A percentile compares a stretch with the other conserved stretches of the same genome.
Conservation (phyloP, 2,888 invertebrate genomes). For the Dorcus hopei region DNA sequence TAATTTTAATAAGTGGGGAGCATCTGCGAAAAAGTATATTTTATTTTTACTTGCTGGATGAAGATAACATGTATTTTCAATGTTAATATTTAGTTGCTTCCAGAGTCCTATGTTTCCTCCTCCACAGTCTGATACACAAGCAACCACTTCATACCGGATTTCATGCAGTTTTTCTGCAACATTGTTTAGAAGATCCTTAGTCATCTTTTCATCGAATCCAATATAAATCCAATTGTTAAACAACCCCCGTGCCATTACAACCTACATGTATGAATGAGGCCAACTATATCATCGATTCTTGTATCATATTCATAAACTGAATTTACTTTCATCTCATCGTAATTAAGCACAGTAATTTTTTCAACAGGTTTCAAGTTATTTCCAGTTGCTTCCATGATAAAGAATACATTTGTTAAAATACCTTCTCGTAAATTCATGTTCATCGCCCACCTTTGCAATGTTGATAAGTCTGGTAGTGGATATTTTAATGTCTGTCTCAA, state of each 20-base stretch:
- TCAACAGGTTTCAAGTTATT: no score
- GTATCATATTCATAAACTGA: slow-evolving; percentile 24
- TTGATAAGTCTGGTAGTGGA: no score
- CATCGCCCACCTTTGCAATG: no score
- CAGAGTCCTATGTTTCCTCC: slow-evolving; percentile 31
- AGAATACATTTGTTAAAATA: no score
- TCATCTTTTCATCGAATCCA: slow-evolving; percentile 35
- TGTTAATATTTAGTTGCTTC: slow-evolving; percentile 13
- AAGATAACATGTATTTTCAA: no score
- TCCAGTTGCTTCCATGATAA: no score
- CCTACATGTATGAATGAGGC: slow-evolving; percentile 30
- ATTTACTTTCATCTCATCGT: slow-evolving; percentile 28
- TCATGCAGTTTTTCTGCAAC: slow-evolving; percentile 24
- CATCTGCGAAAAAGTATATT: no score
- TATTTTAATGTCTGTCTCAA: no score
- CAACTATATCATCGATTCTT: slow-evolving; percentile 28
- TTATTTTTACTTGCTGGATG: no score
- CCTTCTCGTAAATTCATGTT: no score
- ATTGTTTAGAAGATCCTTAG: slow-evolving; percentile 22
- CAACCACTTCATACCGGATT: slow-evolving; percentile 31
- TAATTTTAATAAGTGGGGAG: slow-evolving; percentile 15
- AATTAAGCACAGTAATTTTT: slow-evolving; percentile 19
- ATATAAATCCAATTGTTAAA: slow-evolving; percentile 28
- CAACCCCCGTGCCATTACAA: slow-evolving; percentile 29
- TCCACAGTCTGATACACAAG: slow-evolving; percentile 31